phyloP scores from a whole-genome alignment of 2,888 invertebrate species.

The Steinernema scapterisci region DNA sequence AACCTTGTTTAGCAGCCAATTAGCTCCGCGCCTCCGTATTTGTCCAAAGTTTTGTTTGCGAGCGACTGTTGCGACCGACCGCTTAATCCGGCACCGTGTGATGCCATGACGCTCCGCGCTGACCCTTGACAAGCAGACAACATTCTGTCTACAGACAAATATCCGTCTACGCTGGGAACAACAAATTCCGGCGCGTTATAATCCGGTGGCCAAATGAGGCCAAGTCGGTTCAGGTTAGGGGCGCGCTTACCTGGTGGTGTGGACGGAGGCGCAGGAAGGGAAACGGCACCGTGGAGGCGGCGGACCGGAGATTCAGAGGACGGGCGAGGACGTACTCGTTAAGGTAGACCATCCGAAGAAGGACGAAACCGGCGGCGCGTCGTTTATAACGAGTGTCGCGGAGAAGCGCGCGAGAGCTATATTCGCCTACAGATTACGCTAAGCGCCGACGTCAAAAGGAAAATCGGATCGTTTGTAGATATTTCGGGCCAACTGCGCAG shows the following conservation, averaged over 20 bases:
- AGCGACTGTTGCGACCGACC: background rate
- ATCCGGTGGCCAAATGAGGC: background rate
- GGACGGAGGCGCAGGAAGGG: constrained; percentile 3
- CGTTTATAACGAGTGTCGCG: background rate
- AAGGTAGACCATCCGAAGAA: constrained; percentile 18
- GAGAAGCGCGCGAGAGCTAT: background rate
- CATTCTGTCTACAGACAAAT: constrained; percentile 4
- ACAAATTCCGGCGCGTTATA: constrained; percentile 3
- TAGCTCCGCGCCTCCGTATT: background rate
- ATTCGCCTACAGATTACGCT: constrained; percentile 10
- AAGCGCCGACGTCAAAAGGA: constrained; percentile 26
- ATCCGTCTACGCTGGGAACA: constrained; percentile 18
- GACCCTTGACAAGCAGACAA: constrained; percentile 8
- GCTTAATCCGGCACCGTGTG: constrained; percentile 13
- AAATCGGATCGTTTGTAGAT: constrained; percentile 13
- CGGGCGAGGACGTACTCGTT: background rate
- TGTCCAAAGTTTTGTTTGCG: constrained; percentile 27
- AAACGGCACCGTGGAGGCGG: constrained; percentile 6
- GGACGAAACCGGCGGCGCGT: background rate
- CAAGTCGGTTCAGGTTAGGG: too few relatives aligned
- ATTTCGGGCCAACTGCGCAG: constrained; percentile 12
- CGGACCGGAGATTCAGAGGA: background rate
- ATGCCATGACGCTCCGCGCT: constrained; percentile 4
- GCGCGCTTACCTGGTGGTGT: constrained; percentile 12
- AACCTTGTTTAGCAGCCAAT: constrained; percentile 19